Conservation (phyloP, 30 jellyfish, hydroid and myxozoan genomes). For the Calvadosia cruxmelitensis region DNA sequence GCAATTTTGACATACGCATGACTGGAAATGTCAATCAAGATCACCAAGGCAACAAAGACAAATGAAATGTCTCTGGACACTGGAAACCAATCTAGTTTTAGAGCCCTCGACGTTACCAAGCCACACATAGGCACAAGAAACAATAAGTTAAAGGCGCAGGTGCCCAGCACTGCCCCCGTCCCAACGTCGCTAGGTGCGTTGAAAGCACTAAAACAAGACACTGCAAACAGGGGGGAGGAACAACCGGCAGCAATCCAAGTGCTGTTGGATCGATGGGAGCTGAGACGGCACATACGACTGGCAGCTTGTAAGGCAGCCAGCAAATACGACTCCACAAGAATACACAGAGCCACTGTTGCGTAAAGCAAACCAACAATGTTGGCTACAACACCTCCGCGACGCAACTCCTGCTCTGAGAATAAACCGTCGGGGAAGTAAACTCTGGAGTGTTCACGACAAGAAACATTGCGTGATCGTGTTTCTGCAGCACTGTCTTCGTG, state of each 20-base stretch:
- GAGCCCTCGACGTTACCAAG: background rate
- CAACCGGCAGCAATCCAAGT: background rate
- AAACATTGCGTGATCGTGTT: too few species aligned
- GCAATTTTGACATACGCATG: background rate
- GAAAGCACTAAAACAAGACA: background rate
- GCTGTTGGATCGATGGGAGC: background rate
- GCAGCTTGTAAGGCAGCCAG: background rate
- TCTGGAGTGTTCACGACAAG: background rate
- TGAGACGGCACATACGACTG: background rate
- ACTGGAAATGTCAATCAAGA: background rate
- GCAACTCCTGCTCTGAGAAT: background rate
- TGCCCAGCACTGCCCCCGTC: background rate
- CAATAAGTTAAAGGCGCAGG: background rate
- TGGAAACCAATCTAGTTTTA: background rate
- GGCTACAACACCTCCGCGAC: background rate
- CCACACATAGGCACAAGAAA: background rate
- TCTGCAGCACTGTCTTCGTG: too few species aligned
- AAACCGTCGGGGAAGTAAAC: background rate
- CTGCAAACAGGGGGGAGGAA: background rate
- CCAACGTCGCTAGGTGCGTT: background rate
- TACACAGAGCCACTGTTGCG: background rate
- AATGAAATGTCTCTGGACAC: background rate
- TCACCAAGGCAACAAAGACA: background rate
- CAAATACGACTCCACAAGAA: background rate
- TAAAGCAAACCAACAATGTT: too few species aligned